These are phyloP conservation scores for Carcharodon carcharias DNA, from an alignment of 2,797 vertebrate species.

Conservation along the genomic window DNA sequence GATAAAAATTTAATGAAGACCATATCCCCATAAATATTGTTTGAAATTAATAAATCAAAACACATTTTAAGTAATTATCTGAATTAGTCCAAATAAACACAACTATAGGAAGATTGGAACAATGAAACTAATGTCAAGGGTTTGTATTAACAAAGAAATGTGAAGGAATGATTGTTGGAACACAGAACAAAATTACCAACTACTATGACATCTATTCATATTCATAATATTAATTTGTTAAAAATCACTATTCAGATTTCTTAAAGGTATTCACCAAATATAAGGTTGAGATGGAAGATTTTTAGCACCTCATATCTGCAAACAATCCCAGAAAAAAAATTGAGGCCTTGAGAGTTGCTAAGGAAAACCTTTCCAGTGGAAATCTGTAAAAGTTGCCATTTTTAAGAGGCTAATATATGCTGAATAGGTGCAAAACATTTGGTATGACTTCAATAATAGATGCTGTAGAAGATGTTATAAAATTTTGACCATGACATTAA, in stretches of 20 bases:
- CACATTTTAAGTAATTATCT: neutral
- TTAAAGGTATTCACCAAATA: neutral
- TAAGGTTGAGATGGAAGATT: neutral
- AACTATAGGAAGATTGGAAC: too few relatives aligned
- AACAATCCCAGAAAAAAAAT: neutral
- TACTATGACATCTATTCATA: neutral
- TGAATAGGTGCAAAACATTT: neutral
- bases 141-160: too few relatives aligned
- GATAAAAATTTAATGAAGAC: neutral
- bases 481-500: neutral
- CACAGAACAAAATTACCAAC: neutral
- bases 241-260: neutral
- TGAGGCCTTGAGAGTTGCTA: neutral
- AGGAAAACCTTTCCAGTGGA: neutral
- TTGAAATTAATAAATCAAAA: neutral
- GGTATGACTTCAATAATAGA: neutral
- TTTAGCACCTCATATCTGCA: neutral
- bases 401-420: neutral
- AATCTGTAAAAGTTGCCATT: neutral
- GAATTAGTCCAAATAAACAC: too few relatives aligned
- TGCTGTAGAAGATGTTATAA: neutral
- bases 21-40: neutral
- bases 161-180: neutral
- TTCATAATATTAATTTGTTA: neutral
- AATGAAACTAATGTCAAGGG: too few relatives aligned